Conservation (phyloP, 2,888 invertebrate genomes). For the Cephus nigrinus region DNA sequence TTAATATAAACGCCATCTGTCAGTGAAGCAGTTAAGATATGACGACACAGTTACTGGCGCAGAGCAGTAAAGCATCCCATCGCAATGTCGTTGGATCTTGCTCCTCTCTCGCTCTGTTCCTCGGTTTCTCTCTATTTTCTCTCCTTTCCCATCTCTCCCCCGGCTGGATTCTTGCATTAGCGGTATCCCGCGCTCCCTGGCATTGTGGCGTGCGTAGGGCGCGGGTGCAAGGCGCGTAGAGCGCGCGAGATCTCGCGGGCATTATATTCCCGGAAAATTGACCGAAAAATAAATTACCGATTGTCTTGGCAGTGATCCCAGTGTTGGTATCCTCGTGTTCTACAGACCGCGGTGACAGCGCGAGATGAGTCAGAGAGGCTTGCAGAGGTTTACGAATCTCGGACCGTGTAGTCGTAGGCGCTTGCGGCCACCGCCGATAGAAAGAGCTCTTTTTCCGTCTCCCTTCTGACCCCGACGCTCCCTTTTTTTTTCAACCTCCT, state of each 20-base stretch:
- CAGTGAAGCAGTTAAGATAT: conserved; percentile 39
- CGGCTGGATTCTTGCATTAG: conserved; percentile 4
- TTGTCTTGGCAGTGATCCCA: conserved; percentile 53
- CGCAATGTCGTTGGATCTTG: conserved; percentile 19
- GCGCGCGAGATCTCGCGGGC: conserved; percentile 5
- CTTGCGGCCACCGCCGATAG: background rate
- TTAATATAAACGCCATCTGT: conserved; percentile 35
- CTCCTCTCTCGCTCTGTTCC: background rate
- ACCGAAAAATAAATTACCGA: conserved; percentile 50
- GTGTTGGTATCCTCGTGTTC: conserved; percentile 24
- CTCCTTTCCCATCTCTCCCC: conserved; percentile 10
- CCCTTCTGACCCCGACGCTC: background rate
- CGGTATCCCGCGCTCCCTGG: background rate
- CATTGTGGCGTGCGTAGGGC: conserved; percentile 3
- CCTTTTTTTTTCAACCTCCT: background rate
- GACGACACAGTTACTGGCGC: conserved; percentile 35
- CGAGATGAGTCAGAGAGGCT: conserved; percentile 20
- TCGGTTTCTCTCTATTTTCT: background rate
- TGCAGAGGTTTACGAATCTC: conserved; percentile 3
- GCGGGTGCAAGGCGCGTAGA: conserved; percentile 24
- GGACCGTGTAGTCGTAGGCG: background rate
- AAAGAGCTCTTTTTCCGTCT: background rate
- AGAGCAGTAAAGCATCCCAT: conserved; percentile 23
- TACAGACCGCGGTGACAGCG: conserved; percentile 21
- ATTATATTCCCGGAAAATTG: conserved; percentile 32